Evolutionary conservation across 2,888 invertebrate species (phyloP).

Genomic region (Melinopterus prodromus): DNA sequence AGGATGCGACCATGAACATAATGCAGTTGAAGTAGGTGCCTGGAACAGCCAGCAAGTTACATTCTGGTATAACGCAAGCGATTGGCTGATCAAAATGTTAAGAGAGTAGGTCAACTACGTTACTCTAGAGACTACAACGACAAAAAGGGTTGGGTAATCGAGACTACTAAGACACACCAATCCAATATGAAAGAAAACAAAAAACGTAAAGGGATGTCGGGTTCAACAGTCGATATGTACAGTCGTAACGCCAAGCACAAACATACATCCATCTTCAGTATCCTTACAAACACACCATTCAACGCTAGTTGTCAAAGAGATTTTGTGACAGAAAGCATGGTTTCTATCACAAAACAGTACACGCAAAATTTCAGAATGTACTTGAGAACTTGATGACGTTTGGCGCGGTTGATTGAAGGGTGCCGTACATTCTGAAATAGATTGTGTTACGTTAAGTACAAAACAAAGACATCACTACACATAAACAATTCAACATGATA

Average conservation of each 20-base stretch:
- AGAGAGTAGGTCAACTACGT: conserved; percentile 21
- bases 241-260: conserved; percentile 57
- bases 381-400: no score
- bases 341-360: neutral
- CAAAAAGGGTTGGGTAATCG: conserved; percentile 30
- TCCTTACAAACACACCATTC: conserved; percentile 50
- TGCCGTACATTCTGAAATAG: neutral
- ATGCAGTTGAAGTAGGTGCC: conserved; percentile 99
- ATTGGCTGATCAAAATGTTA: neutral
- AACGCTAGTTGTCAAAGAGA: conserved; percentile 44
- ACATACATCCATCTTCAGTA: conserved; percentile 53
- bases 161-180: conserved; percentile 25
- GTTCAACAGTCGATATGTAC: conserved; percentile 48
- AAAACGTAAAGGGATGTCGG: conserved; percentile 22
- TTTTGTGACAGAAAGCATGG: conserved; percentile 26
- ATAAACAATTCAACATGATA: conserved; percentile 52
- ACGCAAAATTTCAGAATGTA: neutral
- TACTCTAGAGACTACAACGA: conserved; percentile 38
- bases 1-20: conserved; percentile 99
- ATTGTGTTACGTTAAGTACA: conserved; percentile 25
- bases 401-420: neutral
- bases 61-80: conserved; percentile 12
- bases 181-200: conserved; percentile 27
- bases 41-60: conserved; percentile 50
- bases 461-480: conserved; percentile 48